Evolutionary conservation across 2,113 vertebrate species (phyloP).

Genomic region (Neodon shergylaensis): DNA sequence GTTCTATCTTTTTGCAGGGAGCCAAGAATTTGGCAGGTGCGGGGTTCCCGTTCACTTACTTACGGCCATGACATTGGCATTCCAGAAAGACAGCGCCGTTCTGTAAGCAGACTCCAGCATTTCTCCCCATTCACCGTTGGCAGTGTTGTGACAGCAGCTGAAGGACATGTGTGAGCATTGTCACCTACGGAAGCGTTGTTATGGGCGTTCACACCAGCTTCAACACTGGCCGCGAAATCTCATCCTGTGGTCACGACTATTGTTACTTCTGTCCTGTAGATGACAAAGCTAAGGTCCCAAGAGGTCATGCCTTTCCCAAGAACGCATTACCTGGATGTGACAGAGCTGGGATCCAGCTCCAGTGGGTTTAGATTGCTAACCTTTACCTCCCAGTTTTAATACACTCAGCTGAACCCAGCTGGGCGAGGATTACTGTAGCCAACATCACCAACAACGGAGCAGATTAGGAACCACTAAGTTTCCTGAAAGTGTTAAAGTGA

Average conservation of each 20-base stretch:
- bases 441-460: background rate
- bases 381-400: background rate
- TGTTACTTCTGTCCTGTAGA: background rate
- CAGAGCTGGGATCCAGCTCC: background rate
- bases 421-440: background rate
- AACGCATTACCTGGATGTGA: background rate
- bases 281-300: background rate
- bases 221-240: background rate
- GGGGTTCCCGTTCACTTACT: background rate
- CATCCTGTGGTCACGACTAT: background rate
- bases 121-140: background rate
- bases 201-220: background rate
- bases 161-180: background rate
- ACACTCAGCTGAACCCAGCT: background rate
- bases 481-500: background rate
- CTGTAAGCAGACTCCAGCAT: background rate
- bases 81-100: background rate
- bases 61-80: too few relatives aligned
- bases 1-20: background rate
- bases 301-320: constrained; percentile 1
- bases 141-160: background rate
- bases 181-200: background rate
- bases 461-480: background rate
- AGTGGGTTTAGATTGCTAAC: background rate
- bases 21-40: background rate